These are phyloP conservation scores for Lasioglossum leucozonium DNA, from an alignment of 2,888 invertebrate genomes.

Conservation along the genomic window DNA sequence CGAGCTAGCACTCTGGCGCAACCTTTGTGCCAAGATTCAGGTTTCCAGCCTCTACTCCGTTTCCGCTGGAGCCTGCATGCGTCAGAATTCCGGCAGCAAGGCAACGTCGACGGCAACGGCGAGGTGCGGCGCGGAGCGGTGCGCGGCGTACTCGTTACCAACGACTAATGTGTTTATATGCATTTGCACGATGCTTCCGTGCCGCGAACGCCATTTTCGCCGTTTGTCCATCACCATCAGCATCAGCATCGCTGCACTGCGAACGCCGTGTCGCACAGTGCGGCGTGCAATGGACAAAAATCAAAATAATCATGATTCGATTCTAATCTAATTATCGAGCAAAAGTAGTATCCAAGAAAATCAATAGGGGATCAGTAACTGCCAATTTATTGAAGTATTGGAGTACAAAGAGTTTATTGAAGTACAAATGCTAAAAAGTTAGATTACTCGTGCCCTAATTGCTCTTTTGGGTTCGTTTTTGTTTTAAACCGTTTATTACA, in stretches of 20 bases:
- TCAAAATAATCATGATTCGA: too few species aligned
- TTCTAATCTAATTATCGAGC: too few species aligned
- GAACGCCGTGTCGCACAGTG: too few species aligned
- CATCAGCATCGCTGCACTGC: constrained; percentile 7
- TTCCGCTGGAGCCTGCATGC: constrained; percentile 40
- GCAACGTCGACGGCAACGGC: neutral
- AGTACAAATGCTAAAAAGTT: too few species aligned
- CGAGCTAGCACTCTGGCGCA: constrained; percentile 35
- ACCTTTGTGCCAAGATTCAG: constrained; percentile 43
- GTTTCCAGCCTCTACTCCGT: constrained; percentile 34
- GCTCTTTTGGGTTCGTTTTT: too few species aligned
- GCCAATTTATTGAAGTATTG: too few species aligned
- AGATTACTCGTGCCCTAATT: too few species aligned
- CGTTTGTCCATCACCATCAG: neutral
- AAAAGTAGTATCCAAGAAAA: too few species aligned
- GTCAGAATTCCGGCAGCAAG: constrained; percentile 52
- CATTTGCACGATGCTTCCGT: constrained; percentile 74
- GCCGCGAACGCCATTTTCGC: constrained; percentile 50
- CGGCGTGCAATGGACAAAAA: too few species aligned
- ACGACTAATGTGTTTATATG: constrained; percentile 78
- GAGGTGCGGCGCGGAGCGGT: neutral
- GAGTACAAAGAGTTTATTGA: too few species aligned
- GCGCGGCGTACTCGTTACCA: constrained; percentile 53
- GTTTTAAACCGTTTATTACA: too few species aligned
- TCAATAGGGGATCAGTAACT: too few species aligned